phyloP scores from a whole-genome alignment of 2,113 vertebrate genomes.

The Petroica traversi region DNA sequence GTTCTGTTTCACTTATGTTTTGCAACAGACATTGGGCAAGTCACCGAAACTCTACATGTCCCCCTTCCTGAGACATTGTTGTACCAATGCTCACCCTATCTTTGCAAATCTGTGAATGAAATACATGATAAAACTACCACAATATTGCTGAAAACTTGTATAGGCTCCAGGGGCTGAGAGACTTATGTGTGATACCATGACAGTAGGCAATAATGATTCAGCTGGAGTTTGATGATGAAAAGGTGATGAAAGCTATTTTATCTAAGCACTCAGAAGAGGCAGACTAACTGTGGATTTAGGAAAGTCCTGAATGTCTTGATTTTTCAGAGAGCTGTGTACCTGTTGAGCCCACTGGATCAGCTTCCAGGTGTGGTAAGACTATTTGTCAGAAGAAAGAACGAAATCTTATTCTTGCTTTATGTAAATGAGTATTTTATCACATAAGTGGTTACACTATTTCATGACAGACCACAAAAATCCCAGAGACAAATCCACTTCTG shows the following conservation, averaged over 20 bases:
- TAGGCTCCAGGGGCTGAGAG: background rate
- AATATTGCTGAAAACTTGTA: background rate
- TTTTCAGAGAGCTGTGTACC: background rate
- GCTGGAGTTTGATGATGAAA: conserved; percentile 4
- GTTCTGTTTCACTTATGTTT: background rate
- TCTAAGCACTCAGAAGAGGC: background rate
- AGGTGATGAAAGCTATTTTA: conserved; percentile 39
- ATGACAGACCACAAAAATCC: background rate
- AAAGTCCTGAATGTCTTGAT: background rate
- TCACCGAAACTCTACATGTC: background rate
- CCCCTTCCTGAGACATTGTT: background rate
- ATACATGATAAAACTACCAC: background rate
- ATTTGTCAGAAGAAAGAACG: background rate
- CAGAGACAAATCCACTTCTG: background rate
- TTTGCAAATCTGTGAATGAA: background rate
- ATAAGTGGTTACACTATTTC: background rate
- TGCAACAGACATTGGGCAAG: conserved; percentile 31
- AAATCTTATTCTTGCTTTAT: background rate
- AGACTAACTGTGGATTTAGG: background rate
- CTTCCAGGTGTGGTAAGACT: background rate
- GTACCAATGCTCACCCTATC: background rate
- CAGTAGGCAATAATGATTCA: background rate
- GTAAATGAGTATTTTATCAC: background rate
- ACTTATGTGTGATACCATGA: background rate
- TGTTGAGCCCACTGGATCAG: background rate